Conservation (phyloP, 2,888 invertebrate species). For the Exocentrus adspersus region DNA sequence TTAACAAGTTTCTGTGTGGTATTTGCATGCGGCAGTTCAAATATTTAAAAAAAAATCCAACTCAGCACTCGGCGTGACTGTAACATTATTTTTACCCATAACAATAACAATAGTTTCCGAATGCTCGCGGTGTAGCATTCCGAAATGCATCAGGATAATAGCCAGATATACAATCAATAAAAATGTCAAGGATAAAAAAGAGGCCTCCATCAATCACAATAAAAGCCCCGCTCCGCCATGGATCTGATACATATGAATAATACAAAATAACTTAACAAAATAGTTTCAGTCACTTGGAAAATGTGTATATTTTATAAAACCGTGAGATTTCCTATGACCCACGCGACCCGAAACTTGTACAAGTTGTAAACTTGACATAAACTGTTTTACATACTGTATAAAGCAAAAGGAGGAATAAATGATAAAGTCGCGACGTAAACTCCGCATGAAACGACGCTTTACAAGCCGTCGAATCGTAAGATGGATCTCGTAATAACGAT, state of each 20-base stretch:
- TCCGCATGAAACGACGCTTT: constrained; percentile 1
- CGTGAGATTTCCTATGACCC: too few relatives aligned
- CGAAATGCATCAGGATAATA: not conserved
- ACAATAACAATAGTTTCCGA: not conserved
- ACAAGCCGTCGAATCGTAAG: not conserved
- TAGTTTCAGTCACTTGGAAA: too few relatives aligned
- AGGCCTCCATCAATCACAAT: not conserved
- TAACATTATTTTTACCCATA: too few relatives aligned
- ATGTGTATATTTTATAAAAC: too few relatives aligned
- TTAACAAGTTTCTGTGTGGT: not conserved
- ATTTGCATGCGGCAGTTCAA: not conserved
- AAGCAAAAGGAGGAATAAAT: not conserved
- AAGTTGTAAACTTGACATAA: not conserved
- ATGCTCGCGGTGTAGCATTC: not conserved
- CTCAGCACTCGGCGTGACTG: too few relatives aligned
- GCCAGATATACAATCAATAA: not conserved
- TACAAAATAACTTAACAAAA: too few relatives aligned
- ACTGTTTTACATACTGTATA: not conserved
- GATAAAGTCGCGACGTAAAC: not conserved
- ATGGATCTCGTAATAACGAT: not conserved
- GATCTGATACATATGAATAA: too few relatives aligned
- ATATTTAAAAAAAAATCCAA: too few relatives aligned
- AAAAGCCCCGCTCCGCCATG: not conserved
- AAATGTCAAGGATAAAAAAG: not conserved
- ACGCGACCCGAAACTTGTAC: too few relatives aligned